Conservation (phyloP, 2,888 invertebrate genomes). For the Orthosia cruda region DNA sequence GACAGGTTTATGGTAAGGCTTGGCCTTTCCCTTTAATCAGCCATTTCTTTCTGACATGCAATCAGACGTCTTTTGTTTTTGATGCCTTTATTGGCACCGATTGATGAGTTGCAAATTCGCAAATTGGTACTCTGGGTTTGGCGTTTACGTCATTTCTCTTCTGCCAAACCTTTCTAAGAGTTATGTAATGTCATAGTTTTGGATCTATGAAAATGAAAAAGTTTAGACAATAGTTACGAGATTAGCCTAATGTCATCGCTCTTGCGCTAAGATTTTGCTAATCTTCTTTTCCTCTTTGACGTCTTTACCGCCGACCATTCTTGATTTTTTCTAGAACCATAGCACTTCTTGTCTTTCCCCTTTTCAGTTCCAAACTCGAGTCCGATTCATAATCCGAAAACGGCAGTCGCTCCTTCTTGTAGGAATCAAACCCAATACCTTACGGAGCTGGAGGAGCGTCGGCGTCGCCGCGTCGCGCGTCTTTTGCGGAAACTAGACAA, state of each 20-base stretch:
- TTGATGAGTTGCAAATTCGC: conserved; percentile 29
- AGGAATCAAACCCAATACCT: conserved; percentile 19
- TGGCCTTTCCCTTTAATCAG: background rate
- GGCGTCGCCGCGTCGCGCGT: background rate
- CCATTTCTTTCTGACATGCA: background rate
- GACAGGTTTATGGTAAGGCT: conserved; percentile 4
- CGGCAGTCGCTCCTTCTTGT: background rate
- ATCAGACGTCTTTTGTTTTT: background rate
- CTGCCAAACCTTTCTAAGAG: background rate
- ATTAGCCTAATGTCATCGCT: background rate
- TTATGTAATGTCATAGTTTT: conserved; percentile 6
- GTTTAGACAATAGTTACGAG: background rate
- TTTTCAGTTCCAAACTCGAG: background rate
- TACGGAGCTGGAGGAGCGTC: background rate
- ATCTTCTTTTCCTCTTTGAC: background rate
- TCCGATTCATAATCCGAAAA: background rate
- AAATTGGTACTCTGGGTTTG: conserved; percentile 20
- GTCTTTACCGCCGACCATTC: background rate
- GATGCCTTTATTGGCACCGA: background rate
- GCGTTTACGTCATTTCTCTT: conserved; percentile 8
- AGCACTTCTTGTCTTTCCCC: background rate
- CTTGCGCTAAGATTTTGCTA: background rate
- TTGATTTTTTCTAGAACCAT: background rate
- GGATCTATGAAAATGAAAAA: background rate
- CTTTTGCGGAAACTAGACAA: conserved; percentile 17